These are phyloP conservation scores for Lysandra coridon DNA, from an alignment of 2,888 invertebrate genomes.

Conservation along the genomic window DNA sequence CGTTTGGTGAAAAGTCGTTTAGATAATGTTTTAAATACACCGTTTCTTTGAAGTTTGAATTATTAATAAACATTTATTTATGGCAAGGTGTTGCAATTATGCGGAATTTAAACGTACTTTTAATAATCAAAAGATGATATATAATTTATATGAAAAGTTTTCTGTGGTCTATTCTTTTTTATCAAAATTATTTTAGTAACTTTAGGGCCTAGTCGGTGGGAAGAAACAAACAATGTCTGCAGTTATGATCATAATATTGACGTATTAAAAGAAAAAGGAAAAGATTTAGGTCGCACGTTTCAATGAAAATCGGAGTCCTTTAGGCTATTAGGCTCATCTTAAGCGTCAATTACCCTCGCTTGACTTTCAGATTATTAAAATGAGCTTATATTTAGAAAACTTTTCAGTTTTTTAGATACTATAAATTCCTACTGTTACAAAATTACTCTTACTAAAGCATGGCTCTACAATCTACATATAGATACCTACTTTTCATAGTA, in stretches of 20 bases:
- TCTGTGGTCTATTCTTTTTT: no score
- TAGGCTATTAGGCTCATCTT: background rate
- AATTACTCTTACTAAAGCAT: no score
- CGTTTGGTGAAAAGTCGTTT: conserved; percentile 17
- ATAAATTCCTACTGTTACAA: background rate
- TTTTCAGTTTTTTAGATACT: no score
- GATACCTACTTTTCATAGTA: no score
- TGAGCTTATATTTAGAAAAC: background rate
- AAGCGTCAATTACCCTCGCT: background rate
- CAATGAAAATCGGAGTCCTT: background rate
- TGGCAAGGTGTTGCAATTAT: background rate
- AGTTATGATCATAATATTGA: background rate
- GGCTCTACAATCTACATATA: no score
- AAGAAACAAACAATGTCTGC: background rate
- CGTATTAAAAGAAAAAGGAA: background rate
- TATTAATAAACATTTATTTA: background rate
- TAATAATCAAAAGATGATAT: background rate
- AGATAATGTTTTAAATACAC: background rate
- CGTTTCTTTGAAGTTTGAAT: background rate
- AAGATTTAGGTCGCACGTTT: conserved; percentile 6
- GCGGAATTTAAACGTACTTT: background rate
- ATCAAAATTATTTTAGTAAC: no score
- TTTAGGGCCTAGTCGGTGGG: no score
- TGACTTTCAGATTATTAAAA: background rate
- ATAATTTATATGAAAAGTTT: no score